Evolutionary conservation across 2,113 vertebrate species (phyloP), one percentile per base, ranked within the genome.

Genomic region (Notarius lentiginosus): DNA sequence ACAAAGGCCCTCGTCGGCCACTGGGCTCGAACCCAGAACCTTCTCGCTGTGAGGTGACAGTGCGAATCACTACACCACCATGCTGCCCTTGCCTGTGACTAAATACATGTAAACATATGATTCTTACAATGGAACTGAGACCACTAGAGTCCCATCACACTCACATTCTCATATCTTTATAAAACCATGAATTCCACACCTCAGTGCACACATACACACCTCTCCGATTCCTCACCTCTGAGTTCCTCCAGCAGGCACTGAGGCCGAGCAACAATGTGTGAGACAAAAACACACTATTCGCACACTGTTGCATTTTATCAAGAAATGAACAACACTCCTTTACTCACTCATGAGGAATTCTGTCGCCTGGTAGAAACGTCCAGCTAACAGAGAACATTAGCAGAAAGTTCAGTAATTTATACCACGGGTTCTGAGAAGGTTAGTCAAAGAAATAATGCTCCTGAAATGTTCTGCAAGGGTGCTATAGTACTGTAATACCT

Each of bases 161-260:
- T 47, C 58, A 55, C 66, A 56, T 79, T 76, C 70, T 15, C 30
- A 58, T 61, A 41, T 81, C 53, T 61, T 24, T n/a, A 17, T 56
- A 68, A 65, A 55, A 84, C 61, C 80, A 51, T 56, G 51, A 72
- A n/a, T 53, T 22, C 12, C 56, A 87, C 82, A 82, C 84, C 63
- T 79, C 49, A 68, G 7, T n/a, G 7, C 49, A 30, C 49, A 84
- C 61, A 84, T 20, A 22, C 73, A 73, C 76, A 82, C 79, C 11
- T n/a, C 76, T 89, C 58, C 61, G 30, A 77, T 73, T 68, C 86
- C 61, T 85, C 85, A 87, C 86, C 66, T 88, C 81, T 53, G 79
- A 30, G 70, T 61, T 89, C 56, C 58, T 55, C 86, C 86, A 87
- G 86, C 89, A 87, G 82, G 89, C 55, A 88, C 34, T 12, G 58